Evolutionary conservation across 2,888 invertebrate species (phyloP), one percentile per base, ranked within the genome.

Genomic region (Pyrrhosoma nymphula): DNA sequence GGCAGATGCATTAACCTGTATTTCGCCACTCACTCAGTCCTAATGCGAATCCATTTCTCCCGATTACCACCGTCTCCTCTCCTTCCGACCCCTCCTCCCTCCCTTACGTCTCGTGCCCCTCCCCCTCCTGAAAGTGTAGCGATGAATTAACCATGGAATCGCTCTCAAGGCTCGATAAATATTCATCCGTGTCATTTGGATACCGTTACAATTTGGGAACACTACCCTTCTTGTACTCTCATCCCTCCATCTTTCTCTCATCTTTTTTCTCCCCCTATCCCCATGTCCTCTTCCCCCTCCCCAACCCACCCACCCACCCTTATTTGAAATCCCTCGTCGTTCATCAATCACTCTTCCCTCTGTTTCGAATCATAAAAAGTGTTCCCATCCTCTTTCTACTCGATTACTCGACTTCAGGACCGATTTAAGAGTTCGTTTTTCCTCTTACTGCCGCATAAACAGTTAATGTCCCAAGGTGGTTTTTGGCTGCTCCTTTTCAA

Each of bases 121-220:
- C n/a, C n/a, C 69, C 26, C 47, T 12, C 23, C 75, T 69, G 39
- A n/a, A 18, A 18, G 35, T 35, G 60, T 35, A 35, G 18, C 93
- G 60, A 93, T 93, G 93, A 93, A 93, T 93, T 93, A 93, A 93
- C 75, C 93, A 93, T 93, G 26, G 93, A 75, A 47, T 69, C 69
- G n/a, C 69, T 75, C 47, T 75, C 69, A 47, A 93, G n/a, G 63
- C 39, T 47, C 47, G 39, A 93, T 93, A 93, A 93, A 75, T 93
- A 75, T 93, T 93, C 93, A 93, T 93, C 0, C 47, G 75, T 55
- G n/a, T 60, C 39, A 39, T 39, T 63, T n/a, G 39, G 47, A 47
- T 69, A 26, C 93, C 75, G 69, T 47, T 93, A 69, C 69, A 60
- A 93, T 93, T 69, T 23, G 23, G 39, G n/a, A 69, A 26, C 69